Evolutionary conservation across 1,140 invertebrate genomes (phyloP).

Genomic region (Radopholus similis): DNA sequence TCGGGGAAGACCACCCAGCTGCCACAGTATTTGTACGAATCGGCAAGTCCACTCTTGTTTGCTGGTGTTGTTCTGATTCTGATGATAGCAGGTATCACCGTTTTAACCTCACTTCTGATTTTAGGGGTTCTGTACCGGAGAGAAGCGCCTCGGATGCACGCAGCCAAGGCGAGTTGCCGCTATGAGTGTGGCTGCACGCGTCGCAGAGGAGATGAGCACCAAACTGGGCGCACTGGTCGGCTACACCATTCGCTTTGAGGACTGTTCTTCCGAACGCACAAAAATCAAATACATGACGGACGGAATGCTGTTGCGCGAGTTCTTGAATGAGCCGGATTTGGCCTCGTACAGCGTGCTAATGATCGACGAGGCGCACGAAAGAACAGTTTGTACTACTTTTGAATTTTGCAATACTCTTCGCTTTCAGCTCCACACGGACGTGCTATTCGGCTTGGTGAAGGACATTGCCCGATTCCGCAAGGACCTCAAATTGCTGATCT

Average conservation of each 20-base stretch:
- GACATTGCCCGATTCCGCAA: constrained; percentile 89
- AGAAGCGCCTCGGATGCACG: constrained; percentile 76
- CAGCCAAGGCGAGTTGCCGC: constrained; percentile 76
- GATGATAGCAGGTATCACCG: not conserved
- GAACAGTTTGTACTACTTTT: constrained; percentile 87
- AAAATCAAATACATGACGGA: constrained; percentile 99
- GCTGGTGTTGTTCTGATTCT: not conserved
- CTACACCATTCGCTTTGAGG: constrained; percentile 76
- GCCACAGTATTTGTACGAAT: constrained; percentile 90
- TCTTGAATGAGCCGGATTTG: constrained; percentile 91
- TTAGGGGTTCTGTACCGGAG: constrained; percentile 67
- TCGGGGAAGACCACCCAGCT: constrained; percentile 94
- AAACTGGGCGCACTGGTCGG: constrained; percentile 71
- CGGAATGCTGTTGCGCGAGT: constrained; percentile 93
- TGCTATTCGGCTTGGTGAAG: constrained; percentile 95
- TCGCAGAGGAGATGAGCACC: constrained; percentile 71
- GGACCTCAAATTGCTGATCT: constrained; percentile 92
- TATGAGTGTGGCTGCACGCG: constrained; percentile 73
- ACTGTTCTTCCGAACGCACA: constrained; percentile 72
- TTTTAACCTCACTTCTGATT: constrained; percentile 15
- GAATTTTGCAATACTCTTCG: constrained; percentile 71
- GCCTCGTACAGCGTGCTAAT: constrained; percentile 93
- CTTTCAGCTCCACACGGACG: constrained; percentile 71
- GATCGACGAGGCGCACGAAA: constrained; percentile 97
- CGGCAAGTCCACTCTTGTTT: constrained; percentile 67